These are phyloP conservation scores for Andrena dorsata DNA, from an alignment of 2,888 invertebrate species.

Conservation along the genomic window DNA sequence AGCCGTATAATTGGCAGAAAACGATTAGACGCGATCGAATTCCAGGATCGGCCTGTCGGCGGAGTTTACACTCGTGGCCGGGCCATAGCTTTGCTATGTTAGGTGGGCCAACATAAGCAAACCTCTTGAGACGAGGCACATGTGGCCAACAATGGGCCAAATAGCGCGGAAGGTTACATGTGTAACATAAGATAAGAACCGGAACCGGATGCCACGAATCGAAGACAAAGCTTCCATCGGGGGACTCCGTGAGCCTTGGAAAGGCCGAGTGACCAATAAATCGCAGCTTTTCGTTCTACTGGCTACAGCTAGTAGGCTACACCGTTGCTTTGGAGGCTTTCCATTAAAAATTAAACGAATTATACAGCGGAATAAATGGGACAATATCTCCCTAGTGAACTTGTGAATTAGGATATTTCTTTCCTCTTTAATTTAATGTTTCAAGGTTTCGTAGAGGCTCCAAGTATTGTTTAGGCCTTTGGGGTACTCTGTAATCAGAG, in stretches of 20 bases:
- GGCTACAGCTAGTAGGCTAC: not conserved
- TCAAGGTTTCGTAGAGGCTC: not conserved
- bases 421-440: not conserved
- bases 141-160: constrained; percentile 78
- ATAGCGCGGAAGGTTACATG: constrained; percentile 69
- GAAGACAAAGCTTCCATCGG: constrained; percentile 72
- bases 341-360: not conserved
- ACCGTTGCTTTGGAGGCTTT: not conserved
- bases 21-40: constrained; percentile 69
- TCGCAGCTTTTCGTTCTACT: constrained; percentile 20
- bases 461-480: not conserved
- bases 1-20: constrained; percentile 50
- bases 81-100: constrained; percentile 71
- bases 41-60: constrained; percentile 58
- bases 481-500: not conserved
- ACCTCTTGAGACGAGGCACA: constrained; percentile 75
- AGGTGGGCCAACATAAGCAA: constrained; percentile 78
- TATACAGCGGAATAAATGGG: not conserved
- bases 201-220: constrained; percentile 80
- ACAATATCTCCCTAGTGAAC: not conserved
- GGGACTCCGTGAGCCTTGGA: constrained; percentile 17
- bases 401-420: too few relatives aligned
- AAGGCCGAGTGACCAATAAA: constrained; percentile 63
- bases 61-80: constrained; percentile 65
- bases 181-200: constrained; percentile 80